Evolutionary conservation across 1,140 invertebrate genomes (phyloP), one percentile per base, ranked within the genome.

Genomic region (Nixonia krombeini): DNA sequence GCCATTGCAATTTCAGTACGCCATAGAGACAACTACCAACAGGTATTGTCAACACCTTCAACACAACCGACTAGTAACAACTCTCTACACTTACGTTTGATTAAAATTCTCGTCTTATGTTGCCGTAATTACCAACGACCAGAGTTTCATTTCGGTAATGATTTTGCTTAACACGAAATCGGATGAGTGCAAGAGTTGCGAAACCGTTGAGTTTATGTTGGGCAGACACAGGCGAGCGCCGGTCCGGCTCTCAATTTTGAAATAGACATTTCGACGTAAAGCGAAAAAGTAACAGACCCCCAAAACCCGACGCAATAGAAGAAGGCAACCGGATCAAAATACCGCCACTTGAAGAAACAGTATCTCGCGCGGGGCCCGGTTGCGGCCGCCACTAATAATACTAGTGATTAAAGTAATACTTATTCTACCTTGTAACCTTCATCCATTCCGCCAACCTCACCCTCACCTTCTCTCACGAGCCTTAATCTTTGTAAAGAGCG

Each of bases 301-400:
- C 84, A 86, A 87, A 87, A 88, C 86, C 86, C 81, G 83, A 84
- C 81, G 85, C 88, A 89, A 89, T 89, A 89, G 87, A 87, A 82
- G 86, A 86, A 84, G 82, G 85, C 86, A 86, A 86, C 85, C 83
- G 85, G 82, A 86, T 89, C 86, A 88, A 89, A 88, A 88, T 87
- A 89, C 87, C 82, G 87, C 86, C 86, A 89, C 86, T 88, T 83
- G 86, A 87, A 85, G 87, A 87, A 88, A 88, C 87, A 88, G 88
- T 88, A 88, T 89, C 88, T 88, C 86, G 87, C 87, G 88, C 86
- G 86, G 81, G 79, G 73, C 73, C 80, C 78, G 80, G 80, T 74
- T 77, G 77, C 80, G 75, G 79, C 87, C 79, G 74, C 73, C 77
- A 67, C 46, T 59, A 76, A 70, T 74, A 73, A 72, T 70, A 70